Conservation (phyloP, 2,888 invertebrate genomes). For the Machimus atricapillus region DNA sequence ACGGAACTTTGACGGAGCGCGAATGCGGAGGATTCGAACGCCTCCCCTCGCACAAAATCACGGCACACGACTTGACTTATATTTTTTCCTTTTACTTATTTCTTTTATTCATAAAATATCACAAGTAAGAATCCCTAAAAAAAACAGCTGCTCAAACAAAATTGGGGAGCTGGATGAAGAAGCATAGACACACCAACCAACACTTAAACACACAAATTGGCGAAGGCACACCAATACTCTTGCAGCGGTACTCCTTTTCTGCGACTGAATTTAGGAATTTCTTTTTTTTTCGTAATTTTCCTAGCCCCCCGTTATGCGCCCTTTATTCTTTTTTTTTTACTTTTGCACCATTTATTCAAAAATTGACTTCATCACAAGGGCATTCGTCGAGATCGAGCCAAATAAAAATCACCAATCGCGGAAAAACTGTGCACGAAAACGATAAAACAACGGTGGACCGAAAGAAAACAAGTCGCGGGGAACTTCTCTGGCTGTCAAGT, state of each 20-base stretch:
- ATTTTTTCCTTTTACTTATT: not conserved
- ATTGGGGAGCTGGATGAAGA: not conserved
- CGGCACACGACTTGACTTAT: constrained; percentile 7
- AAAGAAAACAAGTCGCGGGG: not conserved
- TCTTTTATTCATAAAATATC: not conserved
- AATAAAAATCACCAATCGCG: not conserved
- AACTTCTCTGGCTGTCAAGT: constrained; percentile 23
- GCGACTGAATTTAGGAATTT: constrained; percentile 8
- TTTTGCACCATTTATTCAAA: not conserved
- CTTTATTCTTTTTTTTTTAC: not conserved
- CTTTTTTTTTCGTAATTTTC: not conserved
- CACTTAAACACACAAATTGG: constrained; percentile 12
- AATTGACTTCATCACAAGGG: not conserved
- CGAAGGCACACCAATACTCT: not conserved
- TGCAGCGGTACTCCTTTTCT: not conserved
- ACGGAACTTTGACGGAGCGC: not conserved
- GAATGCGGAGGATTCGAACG: not conserved
- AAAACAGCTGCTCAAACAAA: constrained; percentile 1
- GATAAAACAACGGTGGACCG: not conserved
- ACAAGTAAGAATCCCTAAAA: not conserved
- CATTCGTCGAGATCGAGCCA: not conserved
- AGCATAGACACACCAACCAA: constrained; percentile 33
- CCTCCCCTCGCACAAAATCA: not conserved
- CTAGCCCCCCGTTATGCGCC: not conserved
- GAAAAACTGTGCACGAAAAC: not conserved